A percentile compares a stretch with the other conserved stretches of the same genome.
Conservation (phyloP, 2,888 invertebrate genomes). For the Parasteatoda lunata region DNA sequence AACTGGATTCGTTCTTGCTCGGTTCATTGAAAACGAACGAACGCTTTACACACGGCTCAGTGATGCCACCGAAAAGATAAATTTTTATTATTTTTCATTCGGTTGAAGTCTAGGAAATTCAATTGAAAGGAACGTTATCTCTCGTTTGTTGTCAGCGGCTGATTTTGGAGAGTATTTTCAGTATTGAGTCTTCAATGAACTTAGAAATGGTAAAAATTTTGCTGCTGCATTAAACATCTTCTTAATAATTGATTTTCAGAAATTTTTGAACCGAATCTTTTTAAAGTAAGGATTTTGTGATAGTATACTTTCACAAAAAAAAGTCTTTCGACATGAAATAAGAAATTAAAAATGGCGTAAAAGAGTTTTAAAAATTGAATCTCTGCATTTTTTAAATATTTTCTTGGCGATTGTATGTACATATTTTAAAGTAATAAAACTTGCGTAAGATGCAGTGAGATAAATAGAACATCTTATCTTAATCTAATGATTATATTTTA, state of each 20-base stretch:
- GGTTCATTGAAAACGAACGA: constrained; percentile 56
- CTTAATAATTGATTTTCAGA: neutral
- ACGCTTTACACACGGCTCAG: constrained; percentile 28
- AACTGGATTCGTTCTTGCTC: constrained; percentile 22
- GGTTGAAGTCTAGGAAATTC: constrained; percentile 21
- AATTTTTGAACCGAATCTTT: neutral
- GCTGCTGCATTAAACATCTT: neutral
- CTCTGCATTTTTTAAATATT: too few relatives aligned
- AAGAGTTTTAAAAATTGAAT: too few relatives aligned
- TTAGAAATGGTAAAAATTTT: neutral
- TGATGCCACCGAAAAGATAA: neutral
- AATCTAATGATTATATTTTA: too few relatives aligned
- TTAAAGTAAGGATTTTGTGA: too few relatives aligned
- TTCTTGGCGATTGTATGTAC: too few relatives aligned
- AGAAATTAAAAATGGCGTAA: too few relatives aligned
- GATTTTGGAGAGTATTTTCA: neutral
- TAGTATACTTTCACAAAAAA: too few relatives aligned
- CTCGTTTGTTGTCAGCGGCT: constrained; percentile 28
- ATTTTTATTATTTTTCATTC: constrained; percentile 16
- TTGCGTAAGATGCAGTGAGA: too few relatives aligned
- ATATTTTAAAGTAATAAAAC: too few relatives aligned
- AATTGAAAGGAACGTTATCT: constrained; percentile 49
- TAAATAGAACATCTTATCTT: too few relatives aligned
- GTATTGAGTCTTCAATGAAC: neutral
- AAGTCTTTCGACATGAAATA: too few relatives aligned